Conservation (phyloP, 2,888 invertebrate genomes). For the Macrostomum cliftonense region DNA sequence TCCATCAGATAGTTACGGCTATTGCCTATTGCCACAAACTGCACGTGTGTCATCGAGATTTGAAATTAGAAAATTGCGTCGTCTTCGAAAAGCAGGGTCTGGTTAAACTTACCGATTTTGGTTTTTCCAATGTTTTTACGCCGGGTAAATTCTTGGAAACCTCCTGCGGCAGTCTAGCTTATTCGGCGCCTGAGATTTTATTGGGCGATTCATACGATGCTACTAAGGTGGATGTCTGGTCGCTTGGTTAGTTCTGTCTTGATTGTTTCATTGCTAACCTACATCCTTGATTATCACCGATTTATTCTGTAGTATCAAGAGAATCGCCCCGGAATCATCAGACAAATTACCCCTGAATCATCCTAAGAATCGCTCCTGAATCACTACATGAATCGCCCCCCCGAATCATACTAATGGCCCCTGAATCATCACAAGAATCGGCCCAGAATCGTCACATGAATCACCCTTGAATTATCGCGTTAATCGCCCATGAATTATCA, state of each 20-base stretch:
- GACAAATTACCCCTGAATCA: too few relatives aligned
- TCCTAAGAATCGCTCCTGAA: too few relatives aligned
- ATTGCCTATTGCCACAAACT: constrained; percentile 89
- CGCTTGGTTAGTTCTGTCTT: constrained; percentile 46
- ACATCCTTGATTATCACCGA: too few relatives aligned
- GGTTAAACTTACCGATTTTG: constrained; percentile 96
- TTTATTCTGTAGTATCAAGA: too few relatives aligned
- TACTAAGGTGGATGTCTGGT: constrained; percentile 97
- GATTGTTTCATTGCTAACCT: too few relatives aligned
- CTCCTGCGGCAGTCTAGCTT: constrained; percentile 90
- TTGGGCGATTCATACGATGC: constrained; percentile 96
- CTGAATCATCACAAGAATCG: too few relatives aligned
- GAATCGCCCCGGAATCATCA: too few relatives aligned
- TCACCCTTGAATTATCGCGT: too few relatives aligned
- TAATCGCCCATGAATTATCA: too few relatives aligned
- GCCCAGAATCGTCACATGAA: too few relatives aligned
- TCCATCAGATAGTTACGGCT: constrained; percentile 82
- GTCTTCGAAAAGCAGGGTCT: constrained; percentile 89
- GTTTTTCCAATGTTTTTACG: constrained; percentile 61
- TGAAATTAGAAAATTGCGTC: constrained; percentile 97
- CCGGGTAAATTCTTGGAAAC: constrained; percentile 91
- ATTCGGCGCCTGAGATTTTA: constrained; percentile 94
- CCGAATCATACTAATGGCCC: too few relatives aligned
- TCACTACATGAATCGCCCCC: too few relatives aligned
- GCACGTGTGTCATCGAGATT: constrained; percentile 68